phyloP scores from a whole-genome alignment of 2,797 vertebrate genomes.

The Atherinosoma microstoma region DNA sequence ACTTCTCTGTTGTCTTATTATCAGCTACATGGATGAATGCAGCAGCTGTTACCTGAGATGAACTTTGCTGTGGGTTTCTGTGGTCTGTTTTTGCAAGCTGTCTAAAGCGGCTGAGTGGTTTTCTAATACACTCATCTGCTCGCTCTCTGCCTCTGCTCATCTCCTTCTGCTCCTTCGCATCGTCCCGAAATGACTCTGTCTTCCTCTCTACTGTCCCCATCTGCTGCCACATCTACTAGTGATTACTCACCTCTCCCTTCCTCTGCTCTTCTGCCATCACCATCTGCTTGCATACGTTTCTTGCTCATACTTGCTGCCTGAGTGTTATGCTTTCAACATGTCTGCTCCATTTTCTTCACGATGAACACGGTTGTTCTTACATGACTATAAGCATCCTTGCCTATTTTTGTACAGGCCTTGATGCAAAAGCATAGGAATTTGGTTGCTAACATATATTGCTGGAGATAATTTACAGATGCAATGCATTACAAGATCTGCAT shows the following conservation, averaged over 20 bases:
- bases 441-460: conserved; percentile 6
- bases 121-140: conserved; percentile 59
- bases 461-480: conserved; percentile 59
- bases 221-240: conserved; percentile 39
- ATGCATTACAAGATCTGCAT: conserved; percentile 55
- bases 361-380: not conserved
- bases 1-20: conserved; percentile 21
- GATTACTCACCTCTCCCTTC: conserved; percentile 39
- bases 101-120: conserved; percentile 61
- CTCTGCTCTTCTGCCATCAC: conserved; percentile 47
- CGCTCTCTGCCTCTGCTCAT: conserved; percentile 46
- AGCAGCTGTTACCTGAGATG: conserved; percentile 60
- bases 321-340: not conserved
- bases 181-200: conserved; percentile 63
- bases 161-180: conserved; percentile 38
- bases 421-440: conserved; percentile 10
- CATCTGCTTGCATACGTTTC: conserved; percentile 54
- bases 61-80: conserved; percentile 57
- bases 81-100: conserved; percentile 57
- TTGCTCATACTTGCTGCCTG: conserved; percentile 4
- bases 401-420: conserved; percentile 20
- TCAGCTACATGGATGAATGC: conserved; percentile 27
- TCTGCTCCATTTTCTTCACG: not conserved
- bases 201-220: conserved; percentile 55
- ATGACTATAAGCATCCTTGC: conserved; percentile 9